phyloP scores from a whole-genome alignment of 2,113 vertebrate genomes.

The Malurus melanocephalus region DNA sequence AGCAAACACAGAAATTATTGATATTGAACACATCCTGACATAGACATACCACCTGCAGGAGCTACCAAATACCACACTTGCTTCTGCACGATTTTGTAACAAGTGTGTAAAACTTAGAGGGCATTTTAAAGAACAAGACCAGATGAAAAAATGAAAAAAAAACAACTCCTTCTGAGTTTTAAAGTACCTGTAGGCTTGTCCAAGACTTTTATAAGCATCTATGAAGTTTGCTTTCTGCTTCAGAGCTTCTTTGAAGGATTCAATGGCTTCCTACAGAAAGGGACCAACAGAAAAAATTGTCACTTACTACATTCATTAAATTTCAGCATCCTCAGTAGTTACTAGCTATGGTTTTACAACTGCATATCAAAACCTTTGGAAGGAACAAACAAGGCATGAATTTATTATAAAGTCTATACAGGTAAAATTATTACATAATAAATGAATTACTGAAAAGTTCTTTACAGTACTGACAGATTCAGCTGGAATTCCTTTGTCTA shows the following conservation, averaged over 20 bases:
- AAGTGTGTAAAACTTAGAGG: neutral
- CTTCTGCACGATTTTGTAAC: neutral
- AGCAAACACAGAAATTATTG: neutral
- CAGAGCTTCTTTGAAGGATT: constrained; percentile 94
- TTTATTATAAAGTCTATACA: neutral
- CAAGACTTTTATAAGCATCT: constrained; percentile 95
- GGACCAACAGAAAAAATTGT: neutral
- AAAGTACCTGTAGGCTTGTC: constrained; percentile 92
- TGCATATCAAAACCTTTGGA: neutral
- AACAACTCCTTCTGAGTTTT: neutral
- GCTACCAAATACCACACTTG: neutral
- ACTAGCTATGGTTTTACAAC: neutral
- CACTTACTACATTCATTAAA: neutral
- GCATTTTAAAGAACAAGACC: neutral
- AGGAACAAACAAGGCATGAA: neutral
- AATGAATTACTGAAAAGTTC: neutral
- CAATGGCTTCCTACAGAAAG: constrained; percentile 89
- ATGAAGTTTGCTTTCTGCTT: constrained; percentile 95
- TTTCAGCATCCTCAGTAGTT: neutral
- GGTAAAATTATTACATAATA: neutral
- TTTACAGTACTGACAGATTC: neutral
- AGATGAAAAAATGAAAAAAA: neutral
- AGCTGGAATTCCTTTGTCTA: neutral
- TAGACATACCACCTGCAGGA: neutral
- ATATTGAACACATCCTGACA: neutral